These are phyloP conservation scores for Apotomis turbidana DNA, from an alignment of 2,888 invertebrate genomes.

Conservation along the genomic window DNA sequence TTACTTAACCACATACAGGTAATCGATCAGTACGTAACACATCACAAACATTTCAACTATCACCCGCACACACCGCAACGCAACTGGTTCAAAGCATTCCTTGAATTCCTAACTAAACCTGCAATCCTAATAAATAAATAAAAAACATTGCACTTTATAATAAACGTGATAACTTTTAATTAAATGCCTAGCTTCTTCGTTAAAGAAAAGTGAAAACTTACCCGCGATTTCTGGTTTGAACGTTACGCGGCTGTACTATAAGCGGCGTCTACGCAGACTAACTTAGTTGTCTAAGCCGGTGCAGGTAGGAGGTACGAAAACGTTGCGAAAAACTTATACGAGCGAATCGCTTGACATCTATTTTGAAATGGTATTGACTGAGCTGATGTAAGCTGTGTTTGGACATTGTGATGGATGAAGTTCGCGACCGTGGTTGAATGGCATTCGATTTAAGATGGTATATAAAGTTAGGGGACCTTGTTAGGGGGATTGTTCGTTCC, in stretches of 20 bases:
- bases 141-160: neutral
- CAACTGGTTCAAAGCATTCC: conserved; percentile 21
- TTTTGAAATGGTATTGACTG: conserved; percentile 29
- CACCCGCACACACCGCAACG: conserved; percentile 9
- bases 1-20: neutral
- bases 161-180: neutral
- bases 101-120: neutral
- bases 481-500: no score
- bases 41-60: conserved; percentile 18
- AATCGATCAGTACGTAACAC: conserved; percentile 15
- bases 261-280: conserved; percentile 31
- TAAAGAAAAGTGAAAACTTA: conserved; percentile 45
- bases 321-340: conserved; percentile 34
- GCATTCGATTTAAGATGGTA: neutral
- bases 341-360: conserved; percentile 14
- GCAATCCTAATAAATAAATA: neutral
- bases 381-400: conserved; percentile 13
- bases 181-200: neutral
- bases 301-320: conserved; percentile 28
- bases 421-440: conserved; percentile 5
- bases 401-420: neutral
- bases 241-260: conserved; percentile 34
- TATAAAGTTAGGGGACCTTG: no score
- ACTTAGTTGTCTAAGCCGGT: conserved; percentile 35
- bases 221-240: conserved; percentile 25